Evolutionary conservation across 2,797 vertebrate genomes (phyloP).

Genomic region (Diceros bicornis): DNA sequence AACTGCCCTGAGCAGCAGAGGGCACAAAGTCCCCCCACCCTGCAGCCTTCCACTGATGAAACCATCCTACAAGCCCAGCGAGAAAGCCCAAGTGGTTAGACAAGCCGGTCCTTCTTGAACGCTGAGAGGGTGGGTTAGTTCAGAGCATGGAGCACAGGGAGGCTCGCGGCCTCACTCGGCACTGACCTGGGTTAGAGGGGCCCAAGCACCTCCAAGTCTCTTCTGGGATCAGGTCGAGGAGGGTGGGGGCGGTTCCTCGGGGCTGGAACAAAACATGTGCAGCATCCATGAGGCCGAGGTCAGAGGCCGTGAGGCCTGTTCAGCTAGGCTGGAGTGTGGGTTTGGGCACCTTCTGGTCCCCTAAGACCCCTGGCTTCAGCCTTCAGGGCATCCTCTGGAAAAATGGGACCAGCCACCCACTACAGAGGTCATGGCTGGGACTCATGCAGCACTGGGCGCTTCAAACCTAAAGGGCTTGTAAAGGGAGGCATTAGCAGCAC

Average conservation of each 20-base stretch:
- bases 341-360: neutral
- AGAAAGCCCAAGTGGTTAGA: neutral
- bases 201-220: conserved; percentile 20
- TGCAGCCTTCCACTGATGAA: neutral
- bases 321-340: neutral
- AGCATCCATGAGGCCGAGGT: neutral
- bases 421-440: neutral
- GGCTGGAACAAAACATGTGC: conserved; percentile 88
- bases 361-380: neutral
- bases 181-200: conserved; percentile 72
- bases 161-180: neutral
- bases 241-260: conserved; percentile 87
- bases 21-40: neutral
- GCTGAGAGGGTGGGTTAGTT: neutral
- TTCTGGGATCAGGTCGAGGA: conserved; percentile 90
- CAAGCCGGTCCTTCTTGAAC: neutral
- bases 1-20: neutral
- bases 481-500: neutral
- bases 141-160: neutral
- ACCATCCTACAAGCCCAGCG: neutral
- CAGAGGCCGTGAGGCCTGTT: neutral
- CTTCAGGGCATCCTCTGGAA: neutral
- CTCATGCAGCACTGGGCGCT: neutral
- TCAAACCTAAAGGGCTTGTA: neutral
- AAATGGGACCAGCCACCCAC: neutral